phyloP scores from a whole-genome alignment of 2,113 vertebrate species.

The Rhadina sibilatrix region DNA sequence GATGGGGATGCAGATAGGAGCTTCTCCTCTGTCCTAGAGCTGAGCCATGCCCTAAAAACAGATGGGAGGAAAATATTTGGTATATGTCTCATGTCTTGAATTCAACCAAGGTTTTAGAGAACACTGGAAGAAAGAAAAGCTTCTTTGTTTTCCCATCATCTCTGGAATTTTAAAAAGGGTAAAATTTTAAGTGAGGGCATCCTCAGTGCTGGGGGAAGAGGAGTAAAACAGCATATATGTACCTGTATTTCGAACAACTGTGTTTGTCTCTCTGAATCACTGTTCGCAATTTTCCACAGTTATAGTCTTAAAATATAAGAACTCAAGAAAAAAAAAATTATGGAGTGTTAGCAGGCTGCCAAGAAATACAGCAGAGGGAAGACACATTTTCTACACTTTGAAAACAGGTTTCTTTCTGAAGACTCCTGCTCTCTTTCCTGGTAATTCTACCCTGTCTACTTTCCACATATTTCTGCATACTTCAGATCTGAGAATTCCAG shows the following conservation, averaged over 20 bases:
- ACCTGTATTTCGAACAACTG: neutral
- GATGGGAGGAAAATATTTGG: neutral
- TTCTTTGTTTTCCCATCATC: neutral
- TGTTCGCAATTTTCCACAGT: neutral
- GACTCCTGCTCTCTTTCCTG: neutral
- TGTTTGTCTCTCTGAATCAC: neutral
- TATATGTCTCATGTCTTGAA: neutral
- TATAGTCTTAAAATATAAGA: conserved; percentile 57
- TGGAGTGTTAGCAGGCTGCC: neutral
- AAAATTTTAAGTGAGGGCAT: neutral
- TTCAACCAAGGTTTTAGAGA: conserved; percentile 12
- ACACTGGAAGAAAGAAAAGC: neutral
- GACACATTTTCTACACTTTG: neutral
- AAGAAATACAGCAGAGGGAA: neutral
- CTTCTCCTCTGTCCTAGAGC: neutral
- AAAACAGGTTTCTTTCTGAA: neutral
- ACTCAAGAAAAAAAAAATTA: neutral
- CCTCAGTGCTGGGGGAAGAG: neutral
- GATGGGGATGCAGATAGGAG: neutral
- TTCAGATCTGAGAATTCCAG: conserved; percentile 48
- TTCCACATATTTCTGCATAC: conserved; percentile 15
- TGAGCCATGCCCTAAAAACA: neutral
- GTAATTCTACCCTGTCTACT: neutral
- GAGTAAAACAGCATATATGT: neutral
- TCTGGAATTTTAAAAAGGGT: neutral